Evolutionary conservation across 2,113 vertebrate species (phyloP).

Genomic region (Lepus americanus): DNA sequence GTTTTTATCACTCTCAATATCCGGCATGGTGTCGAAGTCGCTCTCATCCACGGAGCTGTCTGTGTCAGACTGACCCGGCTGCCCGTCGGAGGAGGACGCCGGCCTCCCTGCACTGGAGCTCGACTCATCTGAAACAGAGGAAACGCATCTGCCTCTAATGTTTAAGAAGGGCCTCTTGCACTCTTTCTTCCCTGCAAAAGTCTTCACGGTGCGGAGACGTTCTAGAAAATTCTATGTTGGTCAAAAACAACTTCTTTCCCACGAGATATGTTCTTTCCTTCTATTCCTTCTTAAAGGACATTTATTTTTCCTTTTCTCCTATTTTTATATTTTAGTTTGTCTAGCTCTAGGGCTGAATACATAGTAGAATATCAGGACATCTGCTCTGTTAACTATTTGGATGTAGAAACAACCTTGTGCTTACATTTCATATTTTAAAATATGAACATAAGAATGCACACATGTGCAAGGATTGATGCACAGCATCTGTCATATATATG

Average conservation of each 20-base stretch:
- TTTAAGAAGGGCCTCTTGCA: not conserved
- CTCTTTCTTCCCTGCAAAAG: not conserved
- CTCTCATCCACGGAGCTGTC: slow-evolving; percentile 92
- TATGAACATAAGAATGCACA: slow-evolving; percentile 56
- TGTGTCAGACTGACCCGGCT: slow-evolving; percentile 84
- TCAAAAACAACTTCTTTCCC: not conserved
- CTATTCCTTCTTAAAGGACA: not conserved
- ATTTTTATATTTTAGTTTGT: slow-evolving; percentile 40
- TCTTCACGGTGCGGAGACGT: not conserved
- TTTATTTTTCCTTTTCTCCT: not conserved
- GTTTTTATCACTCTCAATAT: slow-evolving; percentile 91
- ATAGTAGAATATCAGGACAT: slow-evolving; percentile 42
- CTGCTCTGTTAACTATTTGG: slow-evolving; percentile 52
- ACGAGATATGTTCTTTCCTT: not conserved
- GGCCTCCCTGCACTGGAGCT: slow-evolving; percentile 83
- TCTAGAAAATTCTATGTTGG: not conserved
- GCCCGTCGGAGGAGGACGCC: slow-evolving; percentile 76
- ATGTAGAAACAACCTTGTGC: slow-evolving; percentile 44
- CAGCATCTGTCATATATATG: slow-evolving; percentile 17
- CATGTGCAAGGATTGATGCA: not conserved
- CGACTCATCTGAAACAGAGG: slow-evolving; percentile 86
- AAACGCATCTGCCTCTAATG: not conserved
- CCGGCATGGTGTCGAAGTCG: slow-evolving; percentile 90
- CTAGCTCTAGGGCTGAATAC: not conserved
- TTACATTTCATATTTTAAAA: slow-evolving; percentile 71